Base-by-base conservation (phyloP, 2,113 vertebrate genomes). In the Phyllopteryx taeniolatus region DNA sequence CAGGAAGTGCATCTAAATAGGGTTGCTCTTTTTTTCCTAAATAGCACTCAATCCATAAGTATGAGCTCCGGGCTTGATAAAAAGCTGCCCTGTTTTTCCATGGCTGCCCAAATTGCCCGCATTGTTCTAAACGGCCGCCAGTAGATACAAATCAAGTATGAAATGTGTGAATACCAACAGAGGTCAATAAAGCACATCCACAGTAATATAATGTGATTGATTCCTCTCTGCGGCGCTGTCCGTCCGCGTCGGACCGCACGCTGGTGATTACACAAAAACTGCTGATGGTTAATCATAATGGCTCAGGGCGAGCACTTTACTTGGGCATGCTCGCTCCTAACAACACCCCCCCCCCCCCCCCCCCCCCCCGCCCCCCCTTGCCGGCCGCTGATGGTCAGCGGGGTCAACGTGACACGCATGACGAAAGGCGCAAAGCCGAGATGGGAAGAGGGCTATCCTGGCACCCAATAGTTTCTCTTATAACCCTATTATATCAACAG, bases 141-240 rank as follows among this genome's bases (percentile, higher is more conserved):
- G 89, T 91, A 90, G 84, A 90, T 89, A 90, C 87, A 92, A 90
- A 91, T 91, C 86, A 89, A 88, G 85, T 86, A 87, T 86, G 89
- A 91, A 89, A 87, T 90, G 90, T 89, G 88, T 78, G 86, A 89
- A 90, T 87, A 91, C 85, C 86, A 90, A 89, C 91, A 90, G 87
- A 89, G 89, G 89, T 90, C 88, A 91, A 88, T 89, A 90, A 87
- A 87, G 84, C 87, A 87, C 85, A 85, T 89, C 89, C 86, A 89
- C 86, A 83, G 83, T 86, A 85, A 89, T 91, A 91, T 91, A 91
- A 91, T 91, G 90, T 89, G 85, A 90, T 92, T 90, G 90, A 91
- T 90, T 90, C 88, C 88, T 66, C 84, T 87, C 88, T 77, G 72
- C 82, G 79, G 83, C 77, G 78, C 79, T 85, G 85, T 85, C 79